Evolutionary conservation across 1,140 invertebrate species (phyloP).

Genomic region (Penaeus chinensis): DNA sequence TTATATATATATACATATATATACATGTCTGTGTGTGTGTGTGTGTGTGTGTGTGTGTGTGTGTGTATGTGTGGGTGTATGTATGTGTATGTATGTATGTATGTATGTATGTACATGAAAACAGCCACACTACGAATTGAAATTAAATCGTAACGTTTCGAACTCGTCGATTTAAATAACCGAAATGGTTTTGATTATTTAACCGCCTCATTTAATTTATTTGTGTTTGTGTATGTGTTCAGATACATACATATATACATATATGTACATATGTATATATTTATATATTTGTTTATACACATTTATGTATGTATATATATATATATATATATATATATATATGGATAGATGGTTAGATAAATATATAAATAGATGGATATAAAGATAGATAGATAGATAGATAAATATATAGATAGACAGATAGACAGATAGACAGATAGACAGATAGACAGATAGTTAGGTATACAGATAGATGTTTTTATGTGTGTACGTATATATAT

Average conservation of each 20-base stretch:
- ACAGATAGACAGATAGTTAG: too few relatives aligned
- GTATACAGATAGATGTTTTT: not conserved
- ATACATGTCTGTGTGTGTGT: not conserved
- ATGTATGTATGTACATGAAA: not conserved
- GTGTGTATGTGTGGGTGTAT: not conserved
- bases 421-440: too few relatives aligned
- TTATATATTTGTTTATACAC: too few relatives aligned
- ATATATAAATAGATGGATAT: not conserved
- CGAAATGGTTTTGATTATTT: too few relatives aligned
- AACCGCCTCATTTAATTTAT: too few relatives aligned
- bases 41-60: slow-evolving; percentile 4
- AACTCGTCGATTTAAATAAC: too few relatives aligned
- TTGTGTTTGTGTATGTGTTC: too few relatives aligned
- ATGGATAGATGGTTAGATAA: not conserved
- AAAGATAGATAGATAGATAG: not conserved
- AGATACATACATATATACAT: too few relatives aligned
- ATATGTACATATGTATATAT: too few relatives aligned
- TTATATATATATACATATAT: not conserved
- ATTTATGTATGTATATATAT: not conserved
- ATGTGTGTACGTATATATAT: slow-evolving; percentile 2
- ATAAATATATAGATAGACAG: too few relatives aligned
- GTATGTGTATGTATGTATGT: slow-evolving; percentile 13
- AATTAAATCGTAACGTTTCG: not conserved
- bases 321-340: slow-evolving; percentile 21
- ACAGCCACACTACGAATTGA: not conserved